These are phyloP conservation scores for Thysanoteuthis rhombus DNA, from an alignment of 2,888 invertebrate species.

Conservation along the genomic window DNA sequence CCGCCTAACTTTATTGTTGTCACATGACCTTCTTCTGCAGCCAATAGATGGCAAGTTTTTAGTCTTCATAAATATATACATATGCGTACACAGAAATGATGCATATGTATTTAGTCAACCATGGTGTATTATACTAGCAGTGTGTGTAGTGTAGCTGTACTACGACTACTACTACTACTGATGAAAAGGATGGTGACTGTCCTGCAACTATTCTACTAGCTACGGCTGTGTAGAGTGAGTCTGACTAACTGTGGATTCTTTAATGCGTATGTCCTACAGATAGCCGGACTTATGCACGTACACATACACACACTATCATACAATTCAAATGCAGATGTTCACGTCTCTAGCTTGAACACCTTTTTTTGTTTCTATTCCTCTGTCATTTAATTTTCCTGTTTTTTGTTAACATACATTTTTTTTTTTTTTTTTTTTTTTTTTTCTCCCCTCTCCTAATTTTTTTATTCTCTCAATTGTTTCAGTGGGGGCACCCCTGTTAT, in stretches of 20 bases:
- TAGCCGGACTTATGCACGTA: neutral
- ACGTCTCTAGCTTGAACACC: slow-evolving; percentile 17
- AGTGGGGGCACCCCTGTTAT: slow-evolving; percentile 23
- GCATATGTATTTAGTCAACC: neutral
- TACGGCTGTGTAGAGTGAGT: neutral
- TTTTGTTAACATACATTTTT: neutral
- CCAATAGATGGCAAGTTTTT: neutral
- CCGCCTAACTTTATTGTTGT: slow-evolving; percentile 16
- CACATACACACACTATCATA: slow-evolving; percentile 1
- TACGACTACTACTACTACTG: neutral
- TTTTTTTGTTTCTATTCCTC: neutral
- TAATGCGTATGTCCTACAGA: neutral
- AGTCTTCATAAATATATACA: neutral
- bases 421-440: slow-evolving; percentile 16
- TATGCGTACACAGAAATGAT: neutral
- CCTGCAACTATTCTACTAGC: neutral
- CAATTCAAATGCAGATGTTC: slow-evolving; percentile 14
- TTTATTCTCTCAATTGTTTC: slow-evolving; percentile 1
- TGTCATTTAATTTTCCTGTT: neutral
- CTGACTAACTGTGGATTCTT: neutral
- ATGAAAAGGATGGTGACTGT: slow-evolving; percentile 14
- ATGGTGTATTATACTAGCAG: neutral
- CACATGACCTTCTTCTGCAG: slow-evolving; percentile 19
- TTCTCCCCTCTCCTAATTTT: too few relatives aligned
- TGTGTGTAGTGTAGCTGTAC: neutral